phyloP scores from a whole-genome alignment of 2,113 vertebrate species.

The Engystomops pustulosus region DNA sequence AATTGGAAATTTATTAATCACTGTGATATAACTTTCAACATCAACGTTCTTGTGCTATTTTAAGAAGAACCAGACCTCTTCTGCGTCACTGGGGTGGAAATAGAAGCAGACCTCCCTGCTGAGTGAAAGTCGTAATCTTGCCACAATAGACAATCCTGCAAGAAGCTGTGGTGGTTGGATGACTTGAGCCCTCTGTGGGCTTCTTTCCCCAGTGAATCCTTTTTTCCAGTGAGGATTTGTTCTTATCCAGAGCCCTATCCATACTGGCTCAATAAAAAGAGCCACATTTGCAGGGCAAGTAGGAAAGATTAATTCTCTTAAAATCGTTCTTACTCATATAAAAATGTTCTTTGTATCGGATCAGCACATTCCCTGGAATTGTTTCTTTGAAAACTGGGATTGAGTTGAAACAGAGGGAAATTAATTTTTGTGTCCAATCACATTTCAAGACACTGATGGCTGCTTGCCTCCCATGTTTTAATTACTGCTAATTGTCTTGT shows the following conservation, averaged over 20 bases:
- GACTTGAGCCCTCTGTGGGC: slow-evolving; percentile 10
- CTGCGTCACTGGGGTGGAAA: slow-evolving; percentile 22
- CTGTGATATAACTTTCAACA: slow-evolving; percentile 9
- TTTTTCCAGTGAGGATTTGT: slow-evolving; percentile 25
- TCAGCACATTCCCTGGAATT: slow-evolving; percentile 30
- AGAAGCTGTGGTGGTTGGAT: not conserved
- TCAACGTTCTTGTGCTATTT: slow-evolving; percentile 8
- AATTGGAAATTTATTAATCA: slow-evolving; percentile 12
- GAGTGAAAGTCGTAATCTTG: not conserved
- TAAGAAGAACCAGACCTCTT: slow-evolving; percentile 23
- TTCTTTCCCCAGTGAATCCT: slow-evolving; percentile 2
- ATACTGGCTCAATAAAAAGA: slow-evolving; percentile 12
- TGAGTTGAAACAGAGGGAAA: slow-evolving; percentile 21
- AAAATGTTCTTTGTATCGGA: slow-evolving; percentile 12
- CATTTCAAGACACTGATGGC: slow-evolving; percentile 5
- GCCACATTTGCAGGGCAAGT: slow-evolving; percentile 12
- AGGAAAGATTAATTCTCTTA: slow-evolving; percentile 19
- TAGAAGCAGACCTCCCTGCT: slow-evolving; percentile 19
- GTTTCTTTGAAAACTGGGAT: slow-evolving; percentile 27
- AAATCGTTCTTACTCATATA: slow-evolving; percentile 1
- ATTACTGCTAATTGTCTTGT: slow-evolving; percentile 2
- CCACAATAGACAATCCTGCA: slow-evolving; percentile 8
- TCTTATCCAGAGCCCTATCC: slow-evolving; percentile 14
- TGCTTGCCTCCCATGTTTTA: not conserved
- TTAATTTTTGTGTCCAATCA: not conserved